A percentile compares a stretch with the other conserved stretches of the same genome.
These are phyloP conservation scores for Drosophila gunungcola DNA, from an alignment of 1,140 invertebrate species.

Conservation along the genomic window DNA sequence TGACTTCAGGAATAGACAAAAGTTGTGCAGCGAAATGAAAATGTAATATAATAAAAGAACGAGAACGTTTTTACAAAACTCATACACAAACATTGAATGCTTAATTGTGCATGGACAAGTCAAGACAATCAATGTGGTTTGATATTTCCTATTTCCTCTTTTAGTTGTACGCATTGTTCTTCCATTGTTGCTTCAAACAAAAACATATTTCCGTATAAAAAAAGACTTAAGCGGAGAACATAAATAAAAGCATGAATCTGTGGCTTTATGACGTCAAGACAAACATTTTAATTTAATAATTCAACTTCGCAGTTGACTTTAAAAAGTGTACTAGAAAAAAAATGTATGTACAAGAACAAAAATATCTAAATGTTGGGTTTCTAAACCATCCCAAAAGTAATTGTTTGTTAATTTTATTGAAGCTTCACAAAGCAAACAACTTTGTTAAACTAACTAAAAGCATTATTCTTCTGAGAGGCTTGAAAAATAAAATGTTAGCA, in stretches of 20 bases:
- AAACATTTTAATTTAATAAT: background rate
- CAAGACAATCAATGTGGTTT: slow-evolving; percentile 81
- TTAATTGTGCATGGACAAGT: slow-evolving; percentile 54
- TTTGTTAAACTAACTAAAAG: background rate
- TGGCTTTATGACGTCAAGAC: slow-evolving; percentile 1
- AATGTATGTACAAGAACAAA: background rate
- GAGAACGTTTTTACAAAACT: slow-evolving; percentile 42
- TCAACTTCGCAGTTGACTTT: slow-evolving; percentile 2
- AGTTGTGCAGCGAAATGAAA: slow-evolving; percentile 27
- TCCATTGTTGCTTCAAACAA: slow-evolving; percentile 39
- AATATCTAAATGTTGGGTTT: slow-evolving; percentile 9
- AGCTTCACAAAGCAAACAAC: background rate
- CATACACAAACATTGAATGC: slow-evolving; percentile 48
- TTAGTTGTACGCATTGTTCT: slow-evolving; percentile 64
- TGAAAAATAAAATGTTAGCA: background rate
- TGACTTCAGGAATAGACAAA: slow-evolving; percentile 2
- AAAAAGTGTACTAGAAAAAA: background rate
- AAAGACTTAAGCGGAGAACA: slow-evolving; percentile 3
- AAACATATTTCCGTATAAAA: slow-evolving; percentile 17
- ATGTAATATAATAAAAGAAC: slow-evolving; percentile 1
- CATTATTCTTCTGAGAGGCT: slow-evolving; percentile 1
- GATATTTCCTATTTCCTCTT: slow-evolving; percentile 57
- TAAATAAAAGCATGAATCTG: background rate
- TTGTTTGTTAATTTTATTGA: background rate
- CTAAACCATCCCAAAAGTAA: background rate